These are phyloP conservation scores for Catharus fuscescens DNA, from an alignment of 2,113 vertebrate species.

Conservation along the genomic window DNA sequence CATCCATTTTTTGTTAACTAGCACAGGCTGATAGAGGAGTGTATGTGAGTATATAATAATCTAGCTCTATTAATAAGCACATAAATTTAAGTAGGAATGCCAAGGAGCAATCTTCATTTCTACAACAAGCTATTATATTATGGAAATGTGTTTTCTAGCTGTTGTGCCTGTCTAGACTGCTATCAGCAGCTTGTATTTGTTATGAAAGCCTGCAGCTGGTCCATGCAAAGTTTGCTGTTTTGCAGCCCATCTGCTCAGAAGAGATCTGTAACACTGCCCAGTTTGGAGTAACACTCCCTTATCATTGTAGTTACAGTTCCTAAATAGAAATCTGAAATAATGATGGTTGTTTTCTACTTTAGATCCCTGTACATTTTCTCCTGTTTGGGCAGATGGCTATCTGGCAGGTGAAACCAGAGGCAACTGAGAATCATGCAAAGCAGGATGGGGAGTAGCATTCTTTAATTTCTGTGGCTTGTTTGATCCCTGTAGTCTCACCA, in stretches of 20 bases:
- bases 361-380: slow-evolving; percentile 69
- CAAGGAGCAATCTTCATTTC: background rate
- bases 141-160: slow-evolving; percentile 45
- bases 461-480: slow-evolving; percentile 51
- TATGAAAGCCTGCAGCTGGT: slow-evolving; percentile 71
- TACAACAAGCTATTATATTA: slow-evolving; percentile 23
- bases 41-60: background rate
- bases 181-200: slow-evolving; percentile 46
- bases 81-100: background rate
- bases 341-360: slow-evolving; percentile 69
- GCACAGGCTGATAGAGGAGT: background rate
- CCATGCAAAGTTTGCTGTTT: slow-evolving; percentile 69
- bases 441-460: background rate
- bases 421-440: slow-evolving; percentile 56
- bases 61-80: slow-evolving; percentile 18
- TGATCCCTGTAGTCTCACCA: slow-evolving; percentile 9
- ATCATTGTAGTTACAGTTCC: slow-evolving; percentile 59
- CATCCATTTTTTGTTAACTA: background rate
- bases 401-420: slow-evolving; percentile 54
- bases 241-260: slow-evolving; percentile 74
- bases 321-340: slow-evolving; percentile 77
- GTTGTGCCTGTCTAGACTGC: slow-evolving; percentile 49
- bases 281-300: slow-evolving; percentile 51
- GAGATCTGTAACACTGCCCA: slow-evolving; percentile 68
- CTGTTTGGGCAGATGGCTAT: slow-evolving; percentile 70